A percentile compares a stretch with the other conserved stretches of the same genome.
phyloP scores from a whole-genome alignment of 23 tunicate species.

The Corella eumyota region DNA sequence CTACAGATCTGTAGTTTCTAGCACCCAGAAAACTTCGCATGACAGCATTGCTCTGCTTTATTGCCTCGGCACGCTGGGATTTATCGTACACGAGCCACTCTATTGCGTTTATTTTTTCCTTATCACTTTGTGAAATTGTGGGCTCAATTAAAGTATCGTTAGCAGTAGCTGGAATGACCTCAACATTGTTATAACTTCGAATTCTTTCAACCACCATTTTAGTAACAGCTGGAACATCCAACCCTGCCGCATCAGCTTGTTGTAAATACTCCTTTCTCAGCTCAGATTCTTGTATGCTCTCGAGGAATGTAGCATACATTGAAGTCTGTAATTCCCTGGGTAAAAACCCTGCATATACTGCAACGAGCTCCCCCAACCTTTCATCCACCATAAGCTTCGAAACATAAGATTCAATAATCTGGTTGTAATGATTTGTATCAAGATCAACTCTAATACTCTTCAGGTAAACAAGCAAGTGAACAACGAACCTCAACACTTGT shows the following conservation, averaged over 20 bases:
- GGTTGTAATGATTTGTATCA: constrained; percentile 11
- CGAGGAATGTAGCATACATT: constrained; percentile 48
- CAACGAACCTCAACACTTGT: constrained; percentile 70
- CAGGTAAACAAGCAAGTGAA: constrained; percentile 54
- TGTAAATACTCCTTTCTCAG: constrained; percentile 49
- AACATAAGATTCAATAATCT: constrained; percentile 50
- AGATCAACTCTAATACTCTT: constrained; percentile 31
- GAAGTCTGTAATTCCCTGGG: constrained; percentile 38
- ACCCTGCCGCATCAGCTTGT: constrained; percentile 52
- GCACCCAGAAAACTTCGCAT: constrained; percentile 62
- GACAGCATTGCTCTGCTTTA: constrained; percentile 79
- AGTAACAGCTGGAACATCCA: constrained; percentile 70
- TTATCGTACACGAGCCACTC: constrained; percentile 87
- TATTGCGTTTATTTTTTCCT: constrained; percentile 50
- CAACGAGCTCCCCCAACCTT: constrained; percentile 50
- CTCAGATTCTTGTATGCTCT: constrained; percentile 35
- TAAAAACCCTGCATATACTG: constrained; percentile 51
- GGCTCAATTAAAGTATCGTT: constrained; percentile 24
- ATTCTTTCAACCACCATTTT: constrained; percentile 78
- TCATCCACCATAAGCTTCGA: constrained; percentile 41
- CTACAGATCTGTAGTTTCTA: constrained; percentile 55
- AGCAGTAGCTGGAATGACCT: not conserved
- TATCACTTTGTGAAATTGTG: constrained; percentile 35
- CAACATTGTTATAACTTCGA: constrained; percentile 22
- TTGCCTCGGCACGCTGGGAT: constrained; percentile 72